phyloP scores from a whole-genome alignment of 1,140 invertebrate species.

The Polypedilum vanderplanki region DNA sequence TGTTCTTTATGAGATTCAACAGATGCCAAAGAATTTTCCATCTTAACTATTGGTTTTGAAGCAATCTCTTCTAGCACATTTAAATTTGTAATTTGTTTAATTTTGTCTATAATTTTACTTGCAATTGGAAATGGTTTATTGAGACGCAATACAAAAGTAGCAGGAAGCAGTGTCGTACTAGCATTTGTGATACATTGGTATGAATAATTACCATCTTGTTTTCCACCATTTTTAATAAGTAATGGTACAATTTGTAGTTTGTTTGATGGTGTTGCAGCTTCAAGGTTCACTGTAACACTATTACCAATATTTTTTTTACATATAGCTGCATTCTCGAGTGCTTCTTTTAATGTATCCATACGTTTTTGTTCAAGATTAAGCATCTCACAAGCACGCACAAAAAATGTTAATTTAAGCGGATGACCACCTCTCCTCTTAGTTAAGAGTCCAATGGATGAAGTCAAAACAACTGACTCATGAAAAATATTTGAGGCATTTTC shows the following conservation, averaged over 20 bases:
- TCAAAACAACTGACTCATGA: constrained; percentile 78
- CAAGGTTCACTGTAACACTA: constrained; percentile 82
- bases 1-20: constrained; percentile 56
- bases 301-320: constrained; percentile 62
- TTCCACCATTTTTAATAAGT: constrained; percentile 65
- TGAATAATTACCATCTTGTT: constrained; percentile 68
- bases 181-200: constrained; percentile 69
- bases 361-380: constrained; percentile 66
- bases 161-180: constrained; percentile 83
- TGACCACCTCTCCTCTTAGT: constrained; percentile 74
- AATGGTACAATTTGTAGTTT: constrained; percentile 79
- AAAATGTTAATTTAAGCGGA: constrained; percentile 89
- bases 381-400: constrained; percentile 90
- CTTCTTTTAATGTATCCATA: constrained; percentile 66
- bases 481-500: neutral
- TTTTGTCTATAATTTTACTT: constrained; percentile 60
- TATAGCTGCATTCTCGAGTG: constrained; percentile 51
- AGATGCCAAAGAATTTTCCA: neutral
- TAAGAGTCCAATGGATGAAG: constrained; percentile 79
- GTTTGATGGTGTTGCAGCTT: constrained; percentile 71
- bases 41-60: neutral
- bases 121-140: constrained; percentile 82
- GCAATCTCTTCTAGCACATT: constrained; percentile 24
- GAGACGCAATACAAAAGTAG: constrained; percentile 82
- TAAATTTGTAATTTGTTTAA: constrained; percentile 44